Conservation (phyloP, 2,888 invertebrate species). For the Erpobdella octoculata region DNA sequence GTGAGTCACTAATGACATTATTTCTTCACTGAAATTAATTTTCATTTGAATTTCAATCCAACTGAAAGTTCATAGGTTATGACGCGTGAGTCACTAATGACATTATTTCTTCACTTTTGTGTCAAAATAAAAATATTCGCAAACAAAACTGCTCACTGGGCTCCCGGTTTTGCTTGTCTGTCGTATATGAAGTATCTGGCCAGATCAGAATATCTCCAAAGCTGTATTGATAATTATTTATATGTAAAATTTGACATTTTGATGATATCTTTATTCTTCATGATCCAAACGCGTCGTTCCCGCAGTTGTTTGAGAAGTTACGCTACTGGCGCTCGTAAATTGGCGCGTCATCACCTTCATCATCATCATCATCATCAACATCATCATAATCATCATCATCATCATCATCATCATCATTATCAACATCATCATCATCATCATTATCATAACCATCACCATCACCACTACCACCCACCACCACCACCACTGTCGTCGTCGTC, state of each 20-base stretch:
- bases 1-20: neutral
- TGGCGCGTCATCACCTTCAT: too few species aligned
- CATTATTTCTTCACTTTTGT: neutral
- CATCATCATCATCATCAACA: neutral
- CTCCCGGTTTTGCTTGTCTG: neutral
- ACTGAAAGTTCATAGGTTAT: neutral
- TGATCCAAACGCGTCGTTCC: too few species aligned
- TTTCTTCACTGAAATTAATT: neutral
- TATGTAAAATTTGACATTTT: too few species aligned
- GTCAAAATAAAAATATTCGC: neutral
- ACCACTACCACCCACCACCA: too few species aligned
- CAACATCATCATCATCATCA: neutral
- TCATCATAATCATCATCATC: neutral
- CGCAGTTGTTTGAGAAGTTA: too few species aligned
- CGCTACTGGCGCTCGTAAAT: too few species aligned
- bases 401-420: conserved; percentile 9
- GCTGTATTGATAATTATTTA: conserved; percentile 28
- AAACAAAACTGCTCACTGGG: neutral
- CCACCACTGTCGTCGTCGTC: too few species aligned
- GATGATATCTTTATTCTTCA: too few species aligned
- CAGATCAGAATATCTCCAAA: conserved; percentile 32
- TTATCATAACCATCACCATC: too few species aligned
- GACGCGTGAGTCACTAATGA: neutral
- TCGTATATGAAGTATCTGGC: conserved; percentile 31
- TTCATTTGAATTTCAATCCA: too few species aligned